phyloP scores from a whole-genome alignment of 2,888 invertebrate genomes.

The Cosmopolites sordidus region DNA sequence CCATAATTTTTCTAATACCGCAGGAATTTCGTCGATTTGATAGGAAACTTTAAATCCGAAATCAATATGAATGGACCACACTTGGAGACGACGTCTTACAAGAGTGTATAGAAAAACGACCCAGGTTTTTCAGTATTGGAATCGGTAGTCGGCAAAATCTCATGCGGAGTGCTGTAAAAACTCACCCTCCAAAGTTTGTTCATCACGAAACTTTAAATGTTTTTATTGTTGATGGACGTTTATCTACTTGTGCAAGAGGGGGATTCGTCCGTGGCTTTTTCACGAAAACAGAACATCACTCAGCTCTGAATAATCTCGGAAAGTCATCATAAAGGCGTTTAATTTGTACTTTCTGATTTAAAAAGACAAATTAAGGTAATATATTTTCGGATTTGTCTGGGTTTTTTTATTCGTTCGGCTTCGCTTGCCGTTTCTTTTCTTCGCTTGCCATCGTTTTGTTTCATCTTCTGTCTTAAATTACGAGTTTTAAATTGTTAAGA shows the following conservation, averaged over 20 bases:
- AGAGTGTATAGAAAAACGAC: conserved; percentile 19
- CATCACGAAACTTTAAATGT: conserved; percentile 42
- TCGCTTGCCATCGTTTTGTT: conserved; percentile 19
- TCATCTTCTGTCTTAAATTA: conserved; percentile 16
- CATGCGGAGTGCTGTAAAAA: not conserved
- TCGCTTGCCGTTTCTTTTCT: conserved; percentile 16
- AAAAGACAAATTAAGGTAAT: conserved; percentile 28
- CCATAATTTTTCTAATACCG: no score
- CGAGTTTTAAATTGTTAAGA: conserved; percentile 16
- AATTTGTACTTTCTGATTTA: conserved; percentile 30
- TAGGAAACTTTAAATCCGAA: conserved; percentile 13
- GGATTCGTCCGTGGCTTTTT: conserved; percentile 21
- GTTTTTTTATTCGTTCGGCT: conserved; percentile 19
- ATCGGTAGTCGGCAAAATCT: not conserved
- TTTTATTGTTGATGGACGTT: conserved; percentile 44
- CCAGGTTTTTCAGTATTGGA: conserved; percentile 16
- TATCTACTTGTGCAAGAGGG: conserved; percentile 31
- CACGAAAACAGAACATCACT: conserved; percentile 27
- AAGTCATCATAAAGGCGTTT: conserved; percentile 30
- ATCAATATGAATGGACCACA: conserved; percentile 20
- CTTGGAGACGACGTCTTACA: conserved; percentile 14
- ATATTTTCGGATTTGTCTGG: conserved; percentile 27
- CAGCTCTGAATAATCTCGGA: conserved; percentile 26
- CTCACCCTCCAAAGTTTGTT: conserved; percentile 26
- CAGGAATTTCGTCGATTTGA: not conserved